Evolutionary conservation across 2,113 vertebrate species (phyloP).

Genomic region (Seriola rivoliana): DNA sequence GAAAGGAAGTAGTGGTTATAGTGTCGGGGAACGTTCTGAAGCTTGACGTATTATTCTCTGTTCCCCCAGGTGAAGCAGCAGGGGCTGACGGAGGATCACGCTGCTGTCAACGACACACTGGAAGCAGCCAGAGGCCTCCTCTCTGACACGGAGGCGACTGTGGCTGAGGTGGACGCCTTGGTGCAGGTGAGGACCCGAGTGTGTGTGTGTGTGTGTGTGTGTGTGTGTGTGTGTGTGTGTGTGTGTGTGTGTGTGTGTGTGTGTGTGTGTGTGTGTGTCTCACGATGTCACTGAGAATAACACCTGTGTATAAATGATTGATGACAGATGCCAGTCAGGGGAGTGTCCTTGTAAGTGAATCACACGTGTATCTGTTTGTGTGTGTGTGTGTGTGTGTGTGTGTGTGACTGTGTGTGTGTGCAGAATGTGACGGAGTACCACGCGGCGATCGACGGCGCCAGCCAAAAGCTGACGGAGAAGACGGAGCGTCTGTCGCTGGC

Average conservation of each 20-base stretch:
- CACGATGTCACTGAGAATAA: too few species aligned
- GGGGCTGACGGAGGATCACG: constrained; percentile 79
- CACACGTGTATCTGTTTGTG: not conserved
- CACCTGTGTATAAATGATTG: too few species aligned
- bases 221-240: constrained; percentile 45
- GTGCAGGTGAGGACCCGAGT: constrained; percentile 84
- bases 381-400: not conserved
- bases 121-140: constrained; percentile 76
- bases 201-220: constrained; percentile 8
- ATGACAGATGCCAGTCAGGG: not conserved
- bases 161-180: constrained; percentile 83
- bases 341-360: not conserved
- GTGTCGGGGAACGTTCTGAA: too few species aligned
- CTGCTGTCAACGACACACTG: constrained; percentile 82
- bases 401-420: constrained; percentile 1
- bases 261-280: constrained; percentile 1
- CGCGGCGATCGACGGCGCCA: constrained; percentile 93
- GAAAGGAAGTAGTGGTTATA: too few species aligned
- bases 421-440: constrained; percentile 92
- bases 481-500: constrained; percentile 87
- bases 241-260: constrained; percentile 28
- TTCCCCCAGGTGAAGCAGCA: constrained; percentile 83
- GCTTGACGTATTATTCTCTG: not conserved
- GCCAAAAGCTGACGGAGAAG: constrained; percentile 86
- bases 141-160: constrained; percentile 68